phyloP scores from a whole-genome alignment of 2,888 invertebrate species.

The Atherix ibis region DNA sequence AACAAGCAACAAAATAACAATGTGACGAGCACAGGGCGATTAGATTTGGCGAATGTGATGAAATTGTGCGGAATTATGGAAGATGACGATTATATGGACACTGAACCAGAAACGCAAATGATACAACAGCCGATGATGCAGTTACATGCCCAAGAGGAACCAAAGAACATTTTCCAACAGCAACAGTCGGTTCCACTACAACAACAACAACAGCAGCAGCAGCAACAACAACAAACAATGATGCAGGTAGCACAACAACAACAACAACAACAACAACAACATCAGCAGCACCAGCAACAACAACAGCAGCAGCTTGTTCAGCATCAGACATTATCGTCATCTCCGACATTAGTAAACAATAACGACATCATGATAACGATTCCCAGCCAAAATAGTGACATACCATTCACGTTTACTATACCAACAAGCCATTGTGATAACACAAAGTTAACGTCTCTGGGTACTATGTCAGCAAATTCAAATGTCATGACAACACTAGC shows the following conservation, averaged over 20 bases:
- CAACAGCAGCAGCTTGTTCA: conserved; percentile 6
- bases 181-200: no score
- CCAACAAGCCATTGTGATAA: conserved; percentile 19
- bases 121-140: neutral
- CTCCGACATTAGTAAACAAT: conserved; percentile 13
- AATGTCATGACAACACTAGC: neutral
- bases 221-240: conserved; percentile 4
- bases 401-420: conserved; percentile 31
- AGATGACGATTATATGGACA: conserved; percentile 43
- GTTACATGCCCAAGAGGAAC: no score
- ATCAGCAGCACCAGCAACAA: no score
- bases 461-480: neutral
- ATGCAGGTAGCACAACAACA: conserved; percentile 8
- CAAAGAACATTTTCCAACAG: no score
- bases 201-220: conserved; percentile 2
- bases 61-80: conserved; percentile 53
- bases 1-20: neutral
- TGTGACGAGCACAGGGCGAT: conserved; percentile 31
- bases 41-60: conserved; percentile 58
- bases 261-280: conserved; percentile 10
- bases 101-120: conserved; percentile 14
- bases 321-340: conserved; percentile 6
- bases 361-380: conserved; percentile 31
- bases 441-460: conserved; percentile 2
- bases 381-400: conserved; percentile 28